Evolutionary conservation across 2,888 invertebrate genomes (phyloP).

Genomic region (Metalampra italica): DNA sequence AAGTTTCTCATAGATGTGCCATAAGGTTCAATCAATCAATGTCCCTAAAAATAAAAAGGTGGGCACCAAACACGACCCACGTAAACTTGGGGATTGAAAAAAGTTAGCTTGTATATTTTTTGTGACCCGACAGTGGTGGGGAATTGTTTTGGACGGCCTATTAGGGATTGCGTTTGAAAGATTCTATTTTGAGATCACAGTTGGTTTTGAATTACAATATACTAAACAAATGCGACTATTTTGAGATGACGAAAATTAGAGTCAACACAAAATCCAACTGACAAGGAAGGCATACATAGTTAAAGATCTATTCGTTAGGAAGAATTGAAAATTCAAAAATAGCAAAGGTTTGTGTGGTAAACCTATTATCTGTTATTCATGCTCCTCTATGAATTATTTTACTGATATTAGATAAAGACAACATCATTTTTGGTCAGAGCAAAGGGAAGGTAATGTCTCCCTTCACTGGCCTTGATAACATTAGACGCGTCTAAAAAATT

Average conservation of each 20-base stretch:
- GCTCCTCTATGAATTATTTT: no score
- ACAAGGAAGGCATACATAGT: background rate
- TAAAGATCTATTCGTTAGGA: background rate
- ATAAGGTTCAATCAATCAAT: conserved; percentile 77
- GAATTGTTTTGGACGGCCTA: conserved; percentile 58
- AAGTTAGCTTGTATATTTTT: conserved; percentile 59
- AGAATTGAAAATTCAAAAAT: no score
- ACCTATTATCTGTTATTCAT: no score
- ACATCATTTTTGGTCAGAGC: no score
- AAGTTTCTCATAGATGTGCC: conserved; percentile 66
- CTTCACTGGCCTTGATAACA: background rate
- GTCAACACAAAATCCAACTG: background rate
- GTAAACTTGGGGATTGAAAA: conserved; percentile 61
- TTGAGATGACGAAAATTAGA: conserved; percentile 2
- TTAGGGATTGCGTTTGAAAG: conserved; percentile 39
- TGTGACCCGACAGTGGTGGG: conserved; percentile 41
- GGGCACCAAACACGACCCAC: conserved; percentile 65
- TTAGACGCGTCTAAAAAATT: conserved; percentile 1
- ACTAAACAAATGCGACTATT: conserved; percentile 10
- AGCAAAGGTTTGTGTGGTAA: no score
- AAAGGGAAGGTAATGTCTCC: no score
- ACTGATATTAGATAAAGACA: no score
- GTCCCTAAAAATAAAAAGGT: conserved; percentile 71
- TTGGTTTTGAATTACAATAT: conserved; percentile 10
- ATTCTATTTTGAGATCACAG: conserved; percentile 42